A percentile compares a stretch with the other conserved stretches of the same genome.
These are phyloP conservation scores for Latrodectus elegans DNA, from an alignment of 2,888 invertebrate genomes.

Conservation along the genomic window DNA sequence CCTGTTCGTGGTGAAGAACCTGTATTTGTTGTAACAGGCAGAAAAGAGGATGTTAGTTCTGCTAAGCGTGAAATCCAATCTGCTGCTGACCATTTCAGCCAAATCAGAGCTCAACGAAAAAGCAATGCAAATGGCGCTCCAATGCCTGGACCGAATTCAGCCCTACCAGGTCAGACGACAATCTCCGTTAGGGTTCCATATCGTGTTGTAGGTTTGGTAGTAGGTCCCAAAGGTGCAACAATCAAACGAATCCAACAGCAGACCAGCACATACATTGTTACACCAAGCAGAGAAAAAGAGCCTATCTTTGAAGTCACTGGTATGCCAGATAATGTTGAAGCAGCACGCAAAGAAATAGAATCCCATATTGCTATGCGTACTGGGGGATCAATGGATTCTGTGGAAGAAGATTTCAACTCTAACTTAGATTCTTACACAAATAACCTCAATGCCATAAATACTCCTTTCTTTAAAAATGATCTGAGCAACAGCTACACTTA, in stretches of 20 bases:
- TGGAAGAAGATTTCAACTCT: constrained; percentile 42
- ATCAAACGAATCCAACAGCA: constrained; percentile 99
- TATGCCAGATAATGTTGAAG: constrained; percentile 95
- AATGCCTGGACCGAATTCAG: constrained; percentile 71
- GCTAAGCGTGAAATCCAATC: constrained; percentile 98
- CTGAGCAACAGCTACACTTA: constrained; percentile 34
- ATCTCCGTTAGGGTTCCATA: constrained; percentile 96
- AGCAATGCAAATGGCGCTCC: constrained; percentile 79
- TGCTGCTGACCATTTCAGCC: constrained; percentile 98
- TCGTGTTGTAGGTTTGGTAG: constrained; percentile 98
- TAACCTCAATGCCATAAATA: constrained; percentile 60
- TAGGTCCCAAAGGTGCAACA: constrained; percentile 99
- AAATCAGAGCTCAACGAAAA: constrained; percentile 95
- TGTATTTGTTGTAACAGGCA: constrained; percentile 98
- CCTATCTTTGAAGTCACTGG: constrained; percentile 98
- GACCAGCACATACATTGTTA: constrained; percentile 98
- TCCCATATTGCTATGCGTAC: constrained; percentile 97
- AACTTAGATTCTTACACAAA: constrained; percentile 56
- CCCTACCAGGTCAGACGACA: constrained; percentile 89
- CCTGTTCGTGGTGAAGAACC: constrained; percentile 99
- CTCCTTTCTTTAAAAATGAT: constrained; percentile 41
- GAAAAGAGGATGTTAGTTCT: constrained; percentile 96
- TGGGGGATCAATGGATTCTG: constrained; percentile 80
- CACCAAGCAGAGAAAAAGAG: constrained; percentile 97
- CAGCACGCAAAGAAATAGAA: constrained; percentile 96